Evolutionary conservation across 1,140 invertebrate genomes (phyloP), one percentile per base, ranked within the genome.

Genomic region (Camponotus pennsylvanicus): DNA sequence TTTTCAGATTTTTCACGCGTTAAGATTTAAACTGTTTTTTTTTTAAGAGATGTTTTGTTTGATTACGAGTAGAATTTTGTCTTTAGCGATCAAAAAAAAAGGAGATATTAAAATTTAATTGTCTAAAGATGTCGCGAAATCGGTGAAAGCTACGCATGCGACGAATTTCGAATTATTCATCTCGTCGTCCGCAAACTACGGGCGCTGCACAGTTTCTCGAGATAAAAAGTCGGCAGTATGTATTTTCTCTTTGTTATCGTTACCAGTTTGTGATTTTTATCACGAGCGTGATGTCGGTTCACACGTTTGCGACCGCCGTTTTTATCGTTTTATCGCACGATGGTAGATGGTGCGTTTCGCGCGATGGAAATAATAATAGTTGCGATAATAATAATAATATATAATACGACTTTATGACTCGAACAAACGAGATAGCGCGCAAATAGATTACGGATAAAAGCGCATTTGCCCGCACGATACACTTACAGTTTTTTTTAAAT

Each of bases 361-460:
- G 32, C n/a, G 71, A 77, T 78, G 3, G 11, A 85, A 78, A 34
- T 85, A 85, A 85, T 85, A 85, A 85, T 85, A 78, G 59, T 78
- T 67, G 82, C 73, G 61, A 76, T 59, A 85, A 85, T 85, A 85
- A 64, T 85, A 85, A 78, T 85, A 85, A 83, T 85, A 66, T 82
- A 85, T 66, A 85, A 78, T 37, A 78, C 21, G 45, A 78, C 7
- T 85, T 85, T 85, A 85, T 66, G 73, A 32, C 73, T 8, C 34
- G 71, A 64, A 63, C 40, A 13, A 52, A 42, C 13, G 21, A 77
- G 82, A 85, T 85, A 77, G 15, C 11, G 34, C 8, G 73, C 32
- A 63, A 42, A 66, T 55, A 85, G 75, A 83, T 83, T 73, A 71
- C 55, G 40, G 18, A 49, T 40, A 70, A 80, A 69, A 69, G 49